Base-by-base conservation (phyloP, 2,113 vertebrate species). In the Lophius piscatorius region DNA sequence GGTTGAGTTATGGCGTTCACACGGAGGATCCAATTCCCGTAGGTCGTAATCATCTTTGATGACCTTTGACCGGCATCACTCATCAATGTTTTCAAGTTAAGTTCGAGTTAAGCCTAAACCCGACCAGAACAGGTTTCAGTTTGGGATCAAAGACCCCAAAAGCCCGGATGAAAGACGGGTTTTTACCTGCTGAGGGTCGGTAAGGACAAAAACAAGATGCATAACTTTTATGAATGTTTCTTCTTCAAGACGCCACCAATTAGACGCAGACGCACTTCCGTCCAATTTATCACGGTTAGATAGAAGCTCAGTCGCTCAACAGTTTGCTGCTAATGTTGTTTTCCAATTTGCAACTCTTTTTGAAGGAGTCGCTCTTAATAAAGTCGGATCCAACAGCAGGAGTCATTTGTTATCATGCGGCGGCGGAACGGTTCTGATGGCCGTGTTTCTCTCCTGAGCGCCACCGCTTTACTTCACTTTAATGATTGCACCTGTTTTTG, bases 281-380 rank as follows among this genome's bases (percentile, higher is more conserved):
- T 60, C 23, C 29, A 71, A 40, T 69, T 67, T 14, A 38, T 70
- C 42, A 54, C 16, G 33, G 13, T 56, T 35, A 52, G 38, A 14
- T 46, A 35, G 34, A 14, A 47, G 23, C 38, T 29, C 52, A 59
- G 62, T 50, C 45, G 31, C 36, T 36, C 8, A 61, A 52, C n/a
- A 46, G 7, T 59, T 70, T 57, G 42, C 45, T 31, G 9, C 24
- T 59, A 67, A 45, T 63, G 46, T 52, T 54, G 47, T 80, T 78
- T 67, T 33, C 45, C 35, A 46, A 58, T 70, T 69, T 80, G 47
- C 40, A 72, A 12, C 47, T 62, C 47, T 76, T 76, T 56, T 35
- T 0, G 6, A 57, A 21, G 12, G 56, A 67, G 54, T 77, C 45
- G 33, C 45, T 66, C 42, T 51, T 65, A 68, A 77, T 77, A 22